These are phyloP conservation scores for Drosophila novamexicana DNA, from an alignment of 1,140 invertebrate genomes.

Conservation along the genomic window DNA sequence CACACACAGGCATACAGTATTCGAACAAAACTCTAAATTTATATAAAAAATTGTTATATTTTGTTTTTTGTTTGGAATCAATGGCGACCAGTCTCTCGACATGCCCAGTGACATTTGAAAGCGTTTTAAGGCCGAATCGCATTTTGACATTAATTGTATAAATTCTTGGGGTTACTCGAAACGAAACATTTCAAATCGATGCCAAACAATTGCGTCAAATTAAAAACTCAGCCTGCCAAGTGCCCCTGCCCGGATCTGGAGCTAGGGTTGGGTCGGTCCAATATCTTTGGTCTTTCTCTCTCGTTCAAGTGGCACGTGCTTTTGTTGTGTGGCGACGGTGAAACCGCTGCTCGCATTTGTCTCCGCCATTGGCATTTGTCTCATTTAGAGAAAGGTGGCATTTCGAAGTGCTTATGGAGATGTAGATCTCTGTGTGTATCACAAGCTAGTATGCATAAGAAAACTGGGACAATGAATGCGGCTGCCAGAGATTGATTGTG, in stretches of 20 bases:
- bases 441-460: conserved; percentile 48
- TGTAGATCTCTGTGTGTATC: conserved; percentile 10
- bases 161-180: conserved; percentile 66
- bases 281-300: conserved; percentile 36
- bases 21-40: conserved; percentile 29
- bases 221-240: conserved; percentile 61
- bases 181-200: conserved; percentile 70
- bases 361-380: conserved; percentile 49
- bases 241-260: conserved; percentile 28
- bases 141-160: conserved; percentile 73
- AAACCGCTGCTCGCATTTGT: conserved; percentile 77
- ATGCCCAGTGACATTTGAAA: conserved; percentile 74
- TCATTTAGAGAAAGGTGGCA: conserved; percentile 73
- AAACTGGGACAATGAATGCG: conserved; percentile 56
- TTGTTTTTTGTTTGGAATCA: conserved; percentile 14
- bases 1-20: background rate
- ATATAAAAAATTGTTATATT: conserved; percentile 7
- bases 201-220: conserved; percentile 78
- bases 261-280: conserved; percentile 32
- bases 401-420: conserved; percentile 42
- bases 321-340: conserved; percentile 62
- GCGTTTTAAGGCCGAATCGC: conserved; percentile 61
- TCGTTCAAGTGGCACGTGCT: conserved; percentile 76
- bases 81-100: conserved; percentile 59
- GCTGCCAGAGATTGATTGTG: conserved; percentile 67